A percentile compares a stretch with the other conserved stretches of the same genome.
phyloP scores from a whole-genome alignment of 2,113 vertebrate species.

The Chroicocephalus ridibundus region DNA sequence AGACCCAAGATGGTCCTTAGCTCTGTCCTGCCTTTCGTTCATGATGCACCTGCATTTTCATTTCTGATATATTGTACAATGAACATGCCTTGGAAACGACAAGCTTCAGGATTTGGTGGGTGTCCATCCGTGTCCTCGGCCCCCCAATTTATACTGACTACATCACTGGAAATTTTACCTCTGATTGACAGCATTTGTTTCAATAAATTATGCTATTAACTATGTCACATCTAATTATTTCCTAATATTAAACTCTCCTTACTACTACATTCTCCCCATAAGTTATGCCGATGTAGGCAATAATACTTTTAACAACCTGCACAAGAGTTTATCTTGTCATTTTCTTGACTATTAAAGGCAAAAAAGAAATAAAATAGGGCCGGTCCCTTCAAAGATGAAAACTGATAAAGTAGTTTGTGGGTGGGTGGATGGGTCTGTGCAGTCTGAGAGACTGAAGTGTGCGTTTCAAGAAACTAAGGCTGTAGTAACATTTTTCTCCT shows the following conservation, averaged over 20 bases:
- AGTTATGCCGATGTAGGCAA: not conserved
- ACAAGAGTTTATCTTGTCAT: not conserved
- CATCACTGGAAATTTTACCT: not conserved
- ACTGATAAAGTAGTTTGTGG: not conserved
- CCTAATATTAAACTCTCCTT: not conserved
- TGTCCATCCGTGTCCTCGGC: no score
- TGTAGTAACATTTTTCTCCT: not conserved
- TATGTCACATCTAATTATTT: not conserved
- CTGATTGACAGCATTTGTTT: not conserved
- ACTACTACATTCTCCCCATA: accelerated
- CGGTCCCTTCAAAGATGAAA: not conserved
- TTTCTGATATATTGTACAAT: not conserved
- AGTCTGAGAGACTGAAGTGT: not conserved
- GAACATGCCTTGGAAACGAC: not conserved
- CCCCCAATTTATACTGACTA: not conserved
- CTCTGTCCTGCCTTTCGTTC: not conserved
- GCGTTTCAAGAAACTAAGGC: not conserved
- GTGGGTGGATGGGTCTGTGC: accelerated
- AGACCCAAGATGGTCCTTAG: not conserved
- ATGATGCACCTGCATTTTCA: not conserved
- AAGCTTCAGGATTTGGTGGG: not conserved
- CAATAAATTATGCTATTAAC: not conserved
- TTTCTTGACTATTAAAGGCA: not conserved
- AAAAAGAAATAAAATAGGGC: not conserved
- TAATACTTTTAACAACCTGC: not conserved